Evolutionary conservation across 1,140 invertebrate genomes (phyloP).

Genomic region (Battus philenor): DNA sequence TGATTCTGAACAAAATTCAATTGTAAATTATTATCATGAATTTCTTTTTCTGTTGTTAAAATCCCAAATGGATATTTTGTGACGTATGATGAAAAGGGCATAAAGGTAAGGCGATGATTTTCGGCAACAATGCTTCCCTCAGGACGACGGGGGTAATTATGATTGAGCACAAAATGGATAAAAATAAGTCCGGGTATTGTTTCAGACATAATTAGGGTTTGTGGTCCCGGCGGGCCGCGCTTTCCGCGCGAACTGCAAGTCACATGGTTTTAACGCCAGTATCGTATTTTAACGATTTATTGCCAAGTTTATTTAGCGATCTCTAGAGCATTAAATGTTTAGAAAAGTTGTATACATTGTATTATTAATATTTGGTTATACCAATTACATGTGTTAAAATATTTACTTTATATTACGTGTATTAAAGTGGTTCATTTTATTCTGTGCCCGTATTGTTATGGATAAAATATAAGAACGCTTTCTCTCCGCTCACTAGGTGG

Average conservation of each 20-base stretch:
- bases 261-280: conserved; percentile 30
- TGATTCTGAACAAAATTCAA: no score
- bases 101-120: conserved; percentile 43
- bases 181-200: conserved; percentile 67
- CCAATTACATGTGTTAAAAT: no score
- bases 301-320: neutral
- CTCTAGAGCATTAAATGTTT: neutral
- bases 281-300: conserved; percentile 19
- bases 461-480: no score
- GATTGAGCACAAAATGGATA: conserved; percentile 70
- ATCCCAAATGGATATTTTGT: conserved; percentile 19
- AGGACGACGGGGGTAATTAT: conserved; percentile 59
- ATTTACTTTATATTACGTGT: no score
- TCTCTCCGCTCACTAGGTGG: no score
- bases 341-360: no score
- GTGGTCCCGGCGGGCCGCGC: conserved; percentile 50
- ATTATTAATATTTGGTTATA: no score
- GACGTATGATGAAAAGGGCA: conserved; percentile 26
- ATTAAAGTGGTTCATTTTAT: no score
- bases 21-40: no score
- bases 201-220: conserved; percentile 71
- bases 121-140: conserved; percentile 50
- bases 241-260: conserved; percentile 45
- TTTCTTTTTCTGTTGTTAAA: neutral
- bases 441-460: no score